A percentile compares a stretch with the other conserved stretches of the same genome.
These are phyloP conservation scores for Dastarcus helophoroides DNA, from an alignment of 2,888 invertebrate genomes.

Conservation along the genomic window DNA sequence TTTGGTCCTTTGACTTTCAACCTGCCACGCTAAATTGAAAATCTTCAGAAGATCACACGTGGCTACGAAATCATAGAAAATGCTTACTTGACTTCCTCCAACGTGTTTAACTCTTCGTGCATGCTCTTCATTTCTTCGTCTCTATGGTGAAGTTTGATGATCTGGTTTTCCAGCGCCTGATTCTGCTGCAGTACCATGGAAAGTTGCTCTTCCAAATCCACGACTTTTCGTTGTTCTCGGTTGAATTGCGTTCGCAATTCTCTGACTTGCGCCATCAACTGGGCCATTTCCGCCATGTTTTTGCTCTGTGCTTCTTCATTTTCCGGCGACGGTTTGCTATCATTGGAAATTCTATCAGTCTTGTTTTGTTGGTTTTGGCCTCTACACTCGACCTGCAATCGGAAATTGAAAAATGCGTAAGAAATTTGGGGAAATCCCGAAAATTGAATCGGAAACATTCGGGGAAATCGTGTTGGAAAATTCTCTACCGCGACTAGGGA, in stretches of 20 bases:
- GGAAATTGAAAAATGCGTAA: too few relatives aligned
- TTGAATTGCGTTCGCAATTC: conserved; percentile 55
- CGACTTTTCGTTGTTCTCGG: conserved; percentile 59
- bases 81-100: conserved; percentile 72
- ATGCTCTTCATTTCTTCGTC: conserved; percentile 71
- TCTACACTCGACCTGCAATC: too few relatives aligned
- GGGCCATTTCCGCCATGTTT: conserved; percentile 37
- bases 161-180: conserved; percentile 55
- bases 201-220: conserved; percentile 68
- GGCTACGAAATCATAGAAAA: background rate
- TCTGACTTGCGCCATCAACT: conserved; percentile 58
- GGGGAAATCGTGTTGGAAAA: too few relatives aligned
- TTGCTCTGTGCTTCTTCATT: too few relatives aligned
- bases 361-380: too few relatives aligned
- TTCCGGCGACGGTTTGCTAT: too few relatives aligned
- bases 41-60: background rate
- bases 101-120: conserved; percentile 71
- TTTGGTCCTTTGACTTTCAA: too few relatives aligned
- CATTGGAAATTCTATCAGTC: too few relatives aligned
- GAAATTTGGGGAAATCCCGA: too few relatives aligned
- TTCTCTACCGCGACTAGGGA: too few relatives aligned
- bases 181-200: conserved; percentile 60
- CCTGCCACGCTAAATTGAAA: background rate
- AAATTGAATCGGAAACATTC: too few relatives aligned
- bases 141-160: conserved; percentile 49